Conservation (phyloP, 1,140 invertebrate species). For the Heterodera carotae region DNA sequence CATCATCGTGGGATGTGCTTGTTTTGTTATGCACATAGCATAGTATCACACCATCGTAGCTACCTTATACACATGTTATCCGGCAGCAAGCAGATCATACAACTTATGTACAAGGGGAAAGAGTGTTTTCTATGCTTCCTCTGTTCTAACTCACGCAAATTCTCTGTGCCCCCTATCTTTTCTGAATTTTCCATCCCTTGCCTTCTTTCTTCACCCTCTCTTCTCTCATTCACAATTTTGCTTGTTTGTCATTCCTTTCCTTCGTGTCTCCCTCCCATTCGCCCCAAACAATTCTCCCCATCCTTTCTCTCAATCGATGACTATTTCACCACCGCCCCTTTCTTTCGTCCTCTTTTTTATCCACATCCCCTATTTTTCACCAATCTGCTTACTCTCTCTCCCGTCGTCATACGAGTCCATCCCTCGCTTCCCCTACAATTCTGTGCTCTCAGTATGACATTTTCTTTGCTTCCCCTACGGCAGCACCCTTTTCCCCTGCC, state of each 20-base stretch:
- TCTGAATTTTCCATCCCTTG: slow-evolving; percentile 1
- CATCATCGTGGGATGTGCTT: no score
- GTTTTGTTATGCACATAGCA: no score
- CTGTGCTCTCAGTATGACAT: background rate
- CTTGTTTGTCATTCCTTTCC: slow-evolving; percentile 14
- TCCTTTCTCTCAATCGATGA: slow-evolving; percentile 9
- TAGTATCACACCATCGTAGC: no score
- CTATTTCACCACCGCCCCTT: background rate
- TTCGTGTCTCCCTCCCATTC: slow-evolving; percentile 7
- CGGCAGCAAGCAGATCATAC: background rate
- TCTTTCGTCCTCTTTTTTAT: background rate
- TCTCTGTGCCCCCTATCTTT: no score
- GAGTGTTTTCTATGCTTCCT: slow-evolving; percentile 1
- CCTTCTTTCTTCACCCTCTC: slow-evolving; percentile 14
- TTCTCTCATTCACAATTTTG: slow-evolving; percentile 26
- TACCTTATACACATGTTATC: no score
- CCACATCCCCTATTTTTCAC: background rate
- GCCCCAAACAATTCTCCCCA: background rate
- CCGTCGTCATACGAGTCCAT: background rate
- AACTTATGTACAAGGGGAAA: background rate
- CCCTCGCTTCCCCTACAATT: background rate
- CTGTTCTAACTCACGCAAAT: no score
- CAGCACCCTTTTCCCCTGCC: no score
- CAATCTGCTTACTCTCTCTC: background rate
- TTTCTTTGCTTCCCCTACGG: background rate